These are phyloP conservation scores for Atethmia centrago DNA, from an alignment of 2,888 invertebrate species.

Conservation along the genomic window DNA sequence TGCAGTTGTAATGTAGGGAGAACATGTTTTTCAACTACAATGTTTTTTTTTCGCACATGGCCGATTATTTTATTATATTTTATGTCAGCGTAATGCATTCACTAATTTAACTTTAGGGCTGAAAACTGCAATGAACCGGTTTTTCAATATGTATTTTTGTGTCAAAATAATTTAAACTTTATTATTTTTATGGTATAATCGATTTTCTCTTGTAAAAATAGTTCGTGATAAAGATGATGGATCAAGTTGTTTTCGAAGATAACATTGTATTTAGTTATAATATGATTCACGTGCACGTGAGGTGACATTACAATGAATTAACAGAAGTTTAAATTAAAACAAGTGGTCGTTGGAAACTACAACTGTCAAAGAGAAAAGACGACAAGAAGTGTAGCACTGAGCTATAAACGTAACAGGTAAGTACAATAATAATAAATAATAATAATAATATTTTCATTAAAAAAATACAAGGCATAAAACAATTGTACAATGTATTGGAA, in stretches of 20 bases:
- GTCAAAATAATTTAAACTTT: constrained; percentile 34
- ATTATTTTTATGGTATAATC: not conserved
- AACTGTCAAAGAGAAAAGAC: not conserved
- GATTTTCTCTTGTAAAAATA: constrained; percentile 29
- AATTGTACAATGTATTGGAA: no score
- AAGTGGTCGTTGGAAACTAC: not conserved
- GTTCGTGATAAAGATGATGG: constrained; percentile 70
- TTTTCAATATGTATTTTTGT: not conserved
- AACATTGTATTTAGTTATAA: constrained; percentile 53
- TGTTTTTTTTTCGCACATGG: no score
- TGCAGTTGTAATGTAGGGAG: no score
- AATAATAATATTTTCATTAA: no score
- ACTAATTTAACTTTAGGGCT: constrained; percentile 53
- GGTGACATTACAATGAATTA: not conserved
- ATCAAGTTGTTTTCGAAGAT: constrained; percentile 74
- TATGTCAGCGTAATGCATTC: constrained; percentile 36
- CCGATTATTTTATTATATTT: constrained; percentile 24
- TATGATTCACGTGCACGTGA: constrained; percentile 49
- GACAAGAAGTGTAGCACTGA: not conserved
- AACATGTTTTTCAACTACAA: no score
- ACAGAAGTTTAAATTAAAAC: constrained; percentile 14
- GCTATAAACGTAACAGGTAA: not conserved
- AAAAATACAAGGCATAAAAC: no score
- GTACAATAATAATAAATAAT: no score
- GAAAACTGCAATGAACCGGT: constrained; percentile 58